Evolutionary conservation across 1,140 invertebrate species (phyloP), one percentile per base, ranked within the genome.

Genomic region (Brachionus rubens): DNA sequence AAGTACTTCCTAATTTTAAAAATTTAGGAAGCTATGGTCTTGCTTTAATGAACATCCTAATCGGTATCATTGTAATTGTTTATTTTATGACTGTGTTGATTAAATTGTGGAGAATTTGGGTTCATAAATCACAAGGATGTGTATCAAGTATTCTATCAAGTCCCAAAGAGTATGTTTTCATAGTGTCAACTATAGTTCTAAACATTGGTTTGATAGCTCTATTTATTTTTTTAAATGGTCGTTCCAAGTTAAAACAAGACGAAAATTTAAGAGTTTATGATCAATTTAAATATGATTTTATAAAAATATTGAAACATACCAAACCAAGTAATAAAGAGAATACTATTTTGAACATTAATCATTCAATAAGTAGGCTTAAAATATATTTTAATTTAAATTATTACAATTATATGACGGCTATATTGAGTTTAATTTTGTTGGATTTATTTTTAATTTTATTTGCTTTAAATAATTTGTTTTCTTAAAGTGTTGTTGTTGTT

Each of bases 381-480:
- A 12, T 36, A 36, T 59, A 16, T 21, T 59, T 59, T 9, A 14
- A 36, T 16, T 36, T 59, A 9, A 59, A 19, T 40, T 16, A 59
- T 59, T 59, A 6, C 54, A 59, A 59, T 40, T 59, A 59, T 59
- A 36, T 59, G 19, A 4, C 36, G 3, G 30, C 54, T 19, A 36
- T 59, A 16, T 33, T 59, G 33, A 30, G 54, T 36, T 33, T 59
- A 16, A 33, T 59, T 59, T 36, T 59, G 16, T 6, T 59, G 12
- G 36, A 36, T 28, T 36, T 59, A 33, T 59, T 59, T 59, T 36
- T 59, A 59, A 59, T 59, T 16, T 59, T 59, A 9, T 59, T 59
- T 6, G 0, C 36, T 3, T 33, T 59, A 21, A 59, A 19, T 16
- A 59, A 59, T 59, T 36, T 59, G 30, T 59, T 59, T 59, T 59